Conservation (phyloP, 2,888 invertebrate species). For the Tachystola acroxantha region DNA sequence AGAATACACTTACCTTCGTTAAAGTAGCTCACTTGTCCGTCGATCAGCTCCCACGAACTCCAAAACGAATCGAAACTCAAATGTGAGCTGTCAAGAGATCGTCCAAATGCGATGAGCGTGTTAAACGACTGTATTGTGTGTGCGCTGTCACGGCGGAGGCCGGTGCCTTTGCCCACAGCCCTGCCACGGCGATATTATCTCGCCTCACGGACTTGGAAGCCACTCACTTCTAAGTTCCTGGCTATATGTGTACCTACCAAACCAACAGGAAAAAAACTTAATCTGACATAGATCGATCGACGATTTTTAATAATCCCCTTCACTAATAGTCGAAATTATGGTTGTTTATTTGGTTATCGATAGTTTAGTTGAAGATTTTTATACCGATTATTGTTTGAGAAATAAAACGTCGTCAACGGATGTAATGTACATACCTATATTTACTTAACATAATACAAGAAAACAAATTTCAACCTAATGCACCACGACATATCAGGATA, state of each 20-base stretch:
- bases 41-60: conserved; percentile 18
- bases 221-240: conserved; percentile 30
- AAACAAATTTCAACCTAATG: too few relatives aligned
- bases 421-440: too few relatives aligned
- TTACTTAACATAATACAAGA: too few relatives aligned
- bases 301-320: conserved; percentile 28
- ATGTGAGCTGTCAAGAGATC: conserved; percentile 62
- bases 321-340: conserved; percentile 17
- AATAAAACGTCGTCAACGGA: too few relatives aligned
- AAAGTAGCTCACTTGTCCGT: not conserved
- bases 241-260: too few relatives aligned
- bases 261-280: conserved; percentile 35
- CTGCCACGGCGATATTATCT: conserved; percentile 51
- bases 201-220: conserved; percentile 49
- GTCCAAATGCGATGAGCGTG: conserved; percentile 69
- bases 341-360: conserved; percentile 15
- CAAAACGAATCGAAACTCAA: conserved; percentile 34
- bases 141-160: conserved; percentile 54
- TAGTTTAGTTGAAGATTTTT: too few relatives aligned
- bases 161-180: conserved; percentile 53
- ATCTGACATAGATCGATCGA: conserved; percentile 43
- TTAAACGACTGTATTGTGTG: conserved; percentile 72
- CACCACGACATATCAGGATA: too few relatives aligned
- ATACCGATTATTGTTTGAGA: conserved; percentile 3
- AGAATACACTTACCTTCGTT: not conserved